phyloP scores from a whole-genome alignment of 2,888 invertebrate species.

The Perizoma flavofasciatum region DNA sequence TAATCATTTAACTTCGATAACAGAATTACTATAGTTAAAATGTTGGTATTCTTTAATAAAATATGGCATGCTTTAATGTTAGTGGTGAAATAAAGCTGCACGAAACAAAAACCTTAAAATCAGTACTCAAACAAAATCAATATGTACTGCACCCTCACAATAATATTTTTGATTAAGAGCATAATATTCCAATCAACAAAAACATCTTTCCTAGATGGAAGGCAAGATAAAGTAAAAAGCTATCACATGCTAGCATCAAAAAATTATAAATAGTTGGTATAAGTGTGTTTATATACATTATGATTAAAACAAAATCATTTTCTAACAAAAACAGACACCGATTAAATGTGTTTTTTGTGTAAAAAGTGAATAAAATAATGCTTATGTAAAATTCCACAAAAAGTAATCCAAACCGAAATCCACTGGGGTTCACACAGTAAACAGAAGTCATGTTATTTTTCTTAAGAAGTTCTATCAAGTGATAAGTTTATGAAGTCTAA shows the following conservation, averaged over 20 bases:
- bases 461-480: conserved; percentile 1
- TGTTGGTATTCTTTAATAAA: neutral
- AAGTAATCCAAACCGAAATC: conserved; percentile 33
- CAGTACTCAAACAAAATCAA: conserved; percentile 15
- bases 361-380: conserved; percentile 51
- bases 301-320: conserved; percentile 67
- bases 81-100: conserved; percentile 14
- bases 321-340: conserved; percentile 55
- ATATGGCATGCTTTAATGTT: conserved; percentile 9
- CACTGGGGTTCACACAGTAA: conserved; percentile 10
- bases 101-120: conserved; percentile 30
- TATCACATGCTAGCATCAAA: conserved; percentile 46
- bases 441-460: conserved; percentile 4
- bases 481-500: neutral
- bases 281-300: conserved; percentile 61
- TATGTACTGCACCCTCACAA: conserved; percentile 3
- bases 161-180: conserved; percentile 38
- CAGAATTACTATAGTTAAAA: conserved; percentile 11
- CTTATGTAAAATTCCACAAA: conserved; percentile 43
- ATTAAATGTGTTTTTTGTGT: conserved; percentile 43
- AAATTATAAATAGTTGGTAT: conserved; percentile 57
- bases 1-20: neutral
- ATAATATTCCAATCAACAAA: conserved; percentile 50
- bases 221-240: conserved; percentile 51
- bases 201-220: conserved; percentile 49